Percentiles rank a stretch among this genome's conserved stretches.
These are phyloP conservation scores for Cyaniris semiargus DNA, from an alignment of 2,888 invertebrate genomes.

Conservation along the genomic window DNA sequence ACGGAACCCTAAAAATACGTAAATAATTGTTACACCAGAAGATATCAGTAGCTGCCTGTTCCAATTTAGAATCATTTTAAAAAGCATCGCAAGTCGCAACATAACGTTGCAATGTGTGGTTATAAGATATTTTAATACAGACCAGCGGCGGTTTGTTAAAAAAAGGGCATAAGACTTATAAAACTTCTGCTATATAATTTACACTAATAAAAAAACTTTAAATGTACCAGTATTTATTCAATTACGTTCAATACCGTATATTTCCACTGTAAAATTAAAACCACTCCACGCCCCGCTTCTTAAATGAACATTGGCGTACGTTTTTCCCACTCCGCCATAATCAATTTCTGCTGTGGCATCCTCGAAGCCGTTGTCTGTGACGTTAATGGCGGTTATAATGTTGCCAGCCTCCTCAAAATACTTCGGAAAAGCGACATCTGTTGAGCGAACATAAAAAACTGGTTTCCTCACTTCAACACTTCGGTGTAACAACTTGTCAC, in stretches of 20 bases:
- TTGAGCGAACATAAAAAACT: conserved; percentile 44
- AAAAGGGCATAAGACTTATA: too few species aligned
- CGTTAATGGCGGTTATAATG: conserved; percentile 48
- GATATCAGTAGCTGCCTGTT: too few species aligned
- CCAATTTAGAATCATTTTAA: too few species aligned
- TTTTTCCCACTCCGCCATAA: conserved; percentile 51
- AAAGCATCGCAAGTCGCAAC: too few species aligned
- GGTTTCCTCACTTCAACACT: conserved; percentile 49
- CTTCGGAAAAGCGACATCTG: conserved; percentile 50
- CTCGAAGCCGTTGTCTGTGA: conserved; percentile 44
- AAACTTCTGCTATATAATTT: too few species aligned
- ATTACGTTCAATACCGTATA: conserved; percentile 47
- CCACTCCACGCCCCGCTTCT: conserved; percentile 51
- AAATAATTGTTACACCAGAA: too few species aligned
- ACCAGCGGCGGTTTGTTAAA: too few species aligned
- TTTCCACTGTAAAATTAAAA: conserved; percentile 51
- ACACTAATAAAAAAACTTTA: too few species aligned
- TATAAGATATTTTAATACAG: too few species aligned
- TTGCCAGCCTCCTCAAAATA: conserved; percentile 47
- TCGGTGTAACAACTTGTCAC: conserved; percentile 45
- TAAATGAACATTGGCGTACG: conserved; percentile 50
- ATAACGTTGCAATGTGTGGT: too few species aligned
- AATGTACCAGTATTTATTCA: not conserved
- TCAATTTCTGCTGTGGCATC: conserved; percentile 49
- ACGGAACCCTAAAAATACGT: too few species aligned